Evolutionary conservation across 2,113 vertebrate species (phyloP).

Genomic region (Rhinopithecus roxellana): DNA sequence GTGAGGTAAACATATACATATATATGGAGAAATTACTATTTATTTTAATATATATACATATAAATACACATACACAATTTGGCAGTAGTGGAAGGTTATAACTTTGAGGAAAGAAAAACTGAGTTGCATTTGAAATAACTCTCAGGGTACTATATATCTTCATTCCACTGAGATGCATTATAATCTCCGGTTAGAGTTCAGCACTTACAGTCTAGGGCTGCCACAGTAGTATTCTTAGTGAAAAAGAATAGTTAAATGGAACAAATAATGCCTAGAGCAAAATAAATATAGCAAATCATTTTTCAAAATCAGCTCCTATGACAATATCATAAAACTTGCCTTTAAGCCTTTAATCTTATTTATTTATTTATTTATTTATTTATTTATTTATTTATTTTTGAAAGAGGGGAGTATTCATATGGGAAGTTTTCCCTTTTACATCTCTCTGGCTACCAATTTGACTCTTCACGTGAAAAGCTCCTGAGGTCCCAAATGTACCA

Average conservation of each 20-base stretch:
- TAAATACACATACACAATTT: background rate
- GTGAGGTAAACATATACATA: background rate
- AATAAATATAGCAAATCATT: conserved; percentile 58
- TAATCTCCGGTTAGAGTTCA: background rate
- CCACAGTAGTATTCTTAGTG: background rate
- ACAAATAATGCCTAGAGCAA: conserved; percentile 15
- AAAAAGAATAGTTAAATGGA: conserved; percentile 60
- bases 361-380: background rate
- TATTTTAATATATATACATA: background rate
- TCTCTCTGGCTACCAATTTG: conserved; percentile 67
- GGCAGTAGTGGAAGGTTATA: background rate
- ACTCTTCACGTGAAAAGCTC: conserved; percentile 65
- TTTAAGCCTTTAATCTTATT: conserved; percentile 28
- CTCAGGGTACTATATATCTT: background rate
- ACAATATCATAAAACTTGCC: conserved; percentile 48
- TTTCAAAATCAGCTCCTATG: background rate
- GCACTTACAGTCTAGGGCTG: background rate
- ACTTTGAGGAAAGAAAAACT: background rate
- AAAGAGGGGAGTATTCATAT: background rate
- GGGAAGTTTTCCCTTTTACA: conserved; percentile 49
- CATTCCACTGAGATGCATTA: background rate
- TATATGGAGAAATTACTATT: background rate
- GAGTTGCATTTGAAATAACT: background rate
- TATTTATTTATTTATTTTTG: background rate
- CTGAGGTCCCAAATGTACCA: conserved; percentile 46